A percentile compares a stretch with the other conserved stretches of the same genome.
These are phyloP conservation scores for Triplophysa dalaica DNA, from an alignment of 2,113 vertebrate genomes.

Conservation along the genomic window DNA sequence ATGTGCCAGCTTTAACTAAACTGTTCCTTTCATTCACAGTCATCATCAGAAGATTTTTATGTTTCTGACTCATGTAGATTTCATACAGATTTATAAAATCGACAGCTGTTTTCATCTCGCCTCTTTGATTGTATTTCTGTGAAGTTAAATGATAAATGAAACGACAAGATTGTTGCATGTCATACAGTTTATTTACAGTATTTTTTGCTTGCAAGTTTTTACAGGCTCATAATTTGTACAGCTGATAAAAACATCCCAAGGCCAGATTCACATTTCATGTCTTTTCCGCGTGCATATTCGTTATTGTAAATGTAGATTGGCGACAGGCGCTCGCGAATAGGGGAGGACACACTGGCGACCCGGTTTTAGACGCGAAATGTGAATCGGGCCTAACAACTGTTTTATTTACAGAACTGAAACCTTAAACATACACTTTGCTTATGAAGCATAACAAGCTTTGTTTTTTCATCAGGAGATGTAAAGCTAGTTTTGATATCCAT, in stretches of 20 bases:
- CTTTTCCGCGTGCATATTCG: no score
- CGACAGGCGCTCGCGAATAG: no score
- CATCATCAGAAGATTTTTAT: not conserved
- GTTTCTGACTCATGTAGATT: not conserved
- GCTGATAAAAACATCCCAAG: not conserved
- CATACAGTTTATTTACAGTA: not conserved
- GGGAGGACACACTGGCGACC: no score
- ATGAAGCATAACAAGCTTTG: not conserved
- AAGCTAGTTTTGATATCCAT: not conserved
- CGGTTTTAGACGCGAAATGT: no score
- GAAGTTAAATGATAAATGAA: no score
- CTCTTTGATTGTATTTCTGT: not conserved
- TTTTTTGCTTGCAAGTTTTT: not conserved
- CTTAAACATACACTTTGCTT: not conserved
- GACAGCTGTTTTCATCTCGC: no score
- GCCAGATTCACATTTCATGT: no score
- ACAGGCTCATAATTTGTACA: no score
- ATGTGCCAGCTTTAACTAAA: conserved; percentile 44
- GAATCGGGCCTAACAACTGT: no score
- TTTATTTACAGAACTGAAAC: not conserved
- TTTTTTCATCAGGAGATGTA: not conserved
- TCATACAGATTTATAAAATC: no score
- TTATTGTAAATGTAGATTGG: no score
- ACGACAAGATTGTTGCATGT: not conserved
- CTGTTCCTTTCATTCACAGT: not conserved